Conservation (phyloP, 2,888 invertebrate species). For the Idaea dimidiata region DNA sequence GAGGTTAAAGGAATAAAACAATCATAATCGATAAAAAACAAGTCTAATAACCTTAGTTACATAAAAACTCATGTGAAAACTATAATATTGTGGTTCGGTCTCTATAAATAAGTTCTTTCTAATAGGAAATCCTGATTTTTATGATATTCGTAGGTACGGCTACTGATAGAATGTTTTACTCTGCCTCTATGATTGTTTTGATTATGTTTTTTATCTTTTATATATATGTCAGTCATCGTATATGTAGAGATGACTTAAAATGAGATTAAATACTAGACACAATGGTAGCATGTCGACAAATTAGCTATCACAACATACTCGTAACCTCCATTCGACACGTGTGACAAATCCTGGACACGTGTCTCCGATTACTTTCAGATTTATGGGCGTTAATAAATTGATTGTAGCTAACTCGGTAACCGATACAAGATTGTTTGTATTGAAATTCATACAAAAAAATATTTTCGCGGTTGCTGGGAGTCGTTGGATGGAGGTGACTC, state of each 20-base stretch:
- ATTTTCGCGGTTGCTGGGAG: no score
- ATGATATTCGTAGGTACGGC: conserved; percentile 14
- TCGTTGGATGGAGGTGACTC: no score
- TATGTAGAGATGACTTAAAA: not conserved
- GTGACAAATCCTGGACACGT: conserved; percentile 48
- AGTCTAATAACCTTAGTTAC: conserved; percentile 12
- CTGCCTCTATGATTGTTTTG: conserved; percentile 14
- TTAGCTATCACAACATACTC: conserved; percentile 20
- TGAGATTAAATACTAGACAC: conserved; percentile 11
- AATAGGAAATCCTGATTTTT: conserved; percentile 32
- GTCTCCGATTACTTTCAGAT: conserved; percentile 56
- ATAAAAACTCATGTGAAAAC: conserved; percentile 22
- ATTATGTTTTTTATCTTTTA: not conserved
- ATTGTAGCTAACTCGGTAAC: not conserved
- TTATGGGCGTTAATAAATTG: conserved; percentile 24
- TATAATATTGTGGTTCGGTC: not conserved
- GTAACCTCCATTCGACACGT: conserved; percentile 44
- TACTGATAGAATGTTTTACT: conserved; percentile 24
- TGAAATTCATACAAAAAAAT: not conserved
- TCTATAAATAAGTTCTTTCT: not conserved
- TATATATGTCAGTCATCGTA: no score
- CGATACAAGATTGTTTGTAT: not conserved
- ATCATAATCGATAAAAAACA: conserved; percentile 21
- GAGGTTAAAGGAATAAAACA: conserved; percentile 20
- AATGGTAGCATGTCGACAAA: conserved; percentile 13